Evolutionary conservation across 2,888 invertebrate genomes (phyloP).

Genomic region (Leucozona laternaria): DNA sequence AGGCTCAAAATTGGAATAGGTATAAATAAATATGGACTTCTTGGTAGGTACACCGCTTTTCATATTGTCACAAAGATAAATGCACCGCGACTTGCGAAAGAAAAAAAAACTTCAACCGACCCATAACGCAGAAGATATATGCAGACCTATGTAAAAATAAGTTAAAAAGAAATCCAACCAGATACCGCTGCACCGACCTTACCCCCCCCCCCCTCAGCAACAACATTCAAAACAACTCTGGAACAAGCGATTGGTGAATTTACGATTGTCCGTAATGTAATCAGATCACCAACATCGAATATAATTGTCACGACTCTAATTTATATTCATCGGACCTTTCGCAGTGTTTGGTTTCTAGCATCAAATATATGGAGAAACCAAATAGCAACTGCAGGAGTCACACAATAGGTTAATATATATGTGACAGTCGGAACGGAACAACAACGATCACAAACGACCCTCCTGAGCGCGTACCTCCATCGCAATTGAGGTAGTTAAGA

Average conservation of each 20-base stretch:
- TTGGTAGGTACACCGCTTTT: background rate
- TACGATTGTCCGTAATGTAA: constrained; percentile 67
- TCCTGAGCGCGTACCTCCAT: background rate
- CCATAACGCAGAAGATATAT: background rate
- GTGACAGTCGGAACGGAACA: constrained; percentile 47
- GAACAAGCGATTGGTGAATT: constrained; percentile 53
- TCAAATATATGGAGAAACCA: constrained; percentile 4
- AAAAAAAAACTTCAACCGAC: background rate
- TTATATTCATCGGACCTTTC: constrained; percentile 54
- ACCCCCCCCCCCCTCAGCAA: background rate
- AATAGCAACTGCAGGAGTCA: constrained; percentile 1
- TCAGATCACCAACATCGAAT: constrained; percentile 69
- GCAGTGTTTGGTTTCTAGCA: background rate
- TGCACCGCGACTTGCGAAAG: constrained; percentile 15
- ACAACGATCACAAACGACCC: constrained; percentile 31
- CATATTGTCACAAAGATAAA: constrained; percentile 21
- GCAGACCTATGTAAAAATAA: background rate
- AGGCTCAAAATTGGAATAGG: background rate
- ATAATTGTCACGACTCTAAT: constrained; percentile 75
- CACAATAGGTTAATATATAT: constrained; percentile 58
- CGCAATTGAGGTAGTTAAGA: constrained; percentile 45
- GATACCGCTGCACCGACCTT: background rate
- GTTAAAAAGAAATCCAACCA: background rate
- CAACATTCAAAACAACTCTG: constrained; percentile 15
- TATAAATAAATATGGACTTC: background rate